Base-by-base conservation (phyloP, 2,888 invertebrate species). In the Tenodera sinensis region DNA sequence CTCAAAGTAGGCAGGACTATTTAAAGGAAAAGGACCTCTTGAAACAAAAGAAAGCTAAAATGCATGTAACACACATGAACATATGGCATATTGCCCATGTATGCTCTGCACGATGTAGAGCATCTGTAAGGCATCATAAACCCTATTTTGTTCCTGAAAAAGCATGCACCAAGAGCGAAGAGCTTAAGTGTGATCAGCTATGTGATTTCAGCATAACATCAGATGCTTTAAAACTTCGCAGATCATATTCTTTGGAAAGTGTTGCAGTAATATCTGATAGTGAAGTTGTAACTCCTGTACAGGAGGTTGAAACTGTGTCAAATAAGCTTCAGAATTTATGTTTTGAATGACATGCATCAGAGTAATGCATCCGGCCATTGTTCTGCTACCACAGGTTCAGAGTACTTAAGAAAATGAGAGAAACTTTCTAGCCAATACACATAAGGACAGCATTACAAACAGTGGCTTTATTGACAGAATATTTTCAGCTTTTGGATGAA, bases 1-100 rank as follows among this genome's bases (percentile, higher is more conserved):
- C 95, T 30, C 94, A 95, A 92, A 95, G 95, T 47, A 94, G 95
- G 54, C 93, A 94, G 90, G 95, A 95, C 87, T 95, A 94, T 92
- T 93, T 95, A 91, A 93, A 93, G 89, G 95, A 95, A 92, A 93
- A 94, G 25, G 93, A 93, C 91, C 84, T 84, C n/a, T n/a, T 28
- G 8, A 87, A 83, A 28, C 83, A 92, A 88, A 92, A 92, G 88
- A 91, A 92, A 85, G 89, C 91, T 34, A 92, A 92, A 88, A 93
- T 94, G 91, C 93, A 94, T 92, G 93, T 94, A 91, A 94, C 95
- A 93, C 94, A 95, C 89, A 93, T 95, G 91, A 95, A 95, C 92
- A 95, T 95, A 88, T 94, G 95, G 90, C 95, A 95, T 92, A 95
- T 95, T 71, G 95, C 95, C 88, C 95, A 95, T 92, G 95, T 95